Conservation (phyloP, 1,140 invertebrate genomes). For the Laupala kohalensis region DNA sequence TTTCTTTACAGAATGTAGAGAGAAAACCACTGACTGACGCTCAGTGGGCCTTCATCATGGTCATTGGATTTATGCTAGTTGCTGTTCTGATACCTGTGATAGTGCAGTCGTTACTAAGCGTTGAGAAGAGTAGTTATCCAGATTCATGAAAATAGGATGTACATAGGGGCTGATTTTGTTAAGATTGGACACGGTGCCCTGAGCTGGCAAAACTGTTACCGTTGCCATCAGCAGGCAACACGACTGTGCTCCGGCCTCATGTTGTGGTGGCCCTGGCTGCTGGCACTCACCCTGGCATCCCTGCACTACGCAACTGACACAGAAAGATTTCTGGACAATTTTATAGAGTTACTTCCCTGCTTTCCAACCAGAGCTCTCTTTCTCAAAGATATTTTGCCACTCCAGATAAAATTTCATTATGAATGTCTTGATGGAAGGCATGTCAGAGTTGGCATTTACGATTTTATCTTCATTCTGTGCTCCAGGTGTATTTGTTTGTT, state of each 20-base stretch:
- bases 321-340: constrained; percentile 1
- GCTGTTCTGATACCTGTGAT: constrained; percentile 47
- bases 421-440: not conserved
- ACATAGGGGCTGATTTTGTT: not conserved
- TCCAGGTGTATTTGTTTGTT: not conserved
- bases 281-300: not conserved
- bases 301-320: not conserved
- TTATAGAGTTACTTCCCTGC: constrained; percentile 5
- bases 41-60: constrained; percentile 47
- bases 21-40: constrained; percentile 43
- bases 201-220: not conserved
- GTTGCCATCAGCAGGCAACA: not conserved
- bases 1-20: constrained; percentile 21
- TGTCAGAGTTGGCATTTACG: not conserved
- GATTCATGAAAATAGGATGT: not conserved
- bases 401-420: not conserved
- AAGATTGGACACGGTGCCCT: not conserved
- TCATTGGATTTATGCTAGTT: constrained; percentile 43
- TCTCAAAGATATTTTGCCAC: not conserved
- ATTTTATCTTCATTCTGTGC: not conserved
- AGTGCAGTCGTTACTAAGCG: constrained; percentile 32
- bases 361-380: constrained; percentile 9
- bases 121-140: not conserved
- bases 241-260: not conserved
- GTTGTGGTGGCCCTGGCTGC: not conserved